A percentile compares a stretch with the other conserved stretches of the same genome.
These are phyloP conservation scores for Drosophila miranda DNA, from an alignment of 1,140 invertebrate genomes.

Conservation along the genomic window DNA sequence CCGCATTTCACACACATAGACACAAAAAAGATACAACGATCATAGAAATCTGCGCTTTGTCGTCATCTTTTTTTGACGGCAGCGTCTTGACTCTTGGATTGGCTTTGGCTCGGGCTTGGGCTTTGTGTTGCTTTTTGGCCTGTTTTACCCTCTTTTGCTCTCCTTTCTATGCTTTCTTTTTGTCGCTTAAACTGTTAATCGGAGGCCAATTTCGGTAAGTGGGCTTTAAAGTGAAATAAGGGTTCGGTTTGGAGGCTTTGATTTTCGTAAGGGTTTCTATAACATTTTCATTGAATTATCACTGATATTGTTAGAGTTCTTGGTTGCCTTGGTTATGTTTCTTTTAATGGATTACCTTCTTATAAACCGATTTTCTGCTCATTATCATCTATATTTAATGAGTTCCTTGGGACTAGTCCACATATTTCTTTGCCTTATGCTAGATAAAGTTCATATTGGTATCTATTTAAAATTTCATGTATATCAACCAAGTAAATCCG, in stretches of 20 bases:
- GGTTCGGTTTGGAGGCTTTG: neutral
- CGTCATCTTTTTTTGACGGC: constrained; percentile 46
- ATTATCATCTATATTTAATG: no score
- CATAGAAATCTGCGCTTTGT: constrained; percentile 64
- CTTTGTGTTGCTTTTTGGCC: constrained; percentile 22
- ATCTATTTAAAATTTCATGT: no score
- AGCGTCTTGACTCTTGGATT: constrained; percentile 14
- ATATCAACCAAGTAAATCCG: no score
- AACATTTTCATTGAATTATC: no score
- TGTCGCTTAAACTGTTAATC: constrained; percentile 25
- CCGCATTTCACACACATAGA: constrained; percentile 64
- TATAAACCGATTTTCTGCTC: no score
- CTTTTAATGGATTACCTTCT: no score
- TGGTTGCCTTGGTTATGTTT: no score
- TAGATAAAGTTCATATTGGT: no score
- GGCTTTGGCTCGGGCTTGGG: constrained; percentile 5
- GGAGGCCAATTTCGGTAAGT: constrained; percentile 25
- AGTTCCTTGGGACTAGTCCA: no score
- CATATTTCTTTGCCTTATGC: no score
- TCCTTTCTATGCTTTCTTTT: constrained; percentile 42
- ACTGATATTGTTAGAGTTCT: no score
- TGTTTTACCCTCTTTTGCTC: constrained; percentile 18
- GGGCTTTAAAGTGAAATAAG: constrained; percentile 21
- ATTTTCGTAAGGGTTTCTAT: neutral
- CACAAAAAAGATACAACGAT: constrained; percentile 18